Conservation (phyloP, 37 sponge, comb jelly and placozoan genomes). For the Theonella swinhoei region DNA sequence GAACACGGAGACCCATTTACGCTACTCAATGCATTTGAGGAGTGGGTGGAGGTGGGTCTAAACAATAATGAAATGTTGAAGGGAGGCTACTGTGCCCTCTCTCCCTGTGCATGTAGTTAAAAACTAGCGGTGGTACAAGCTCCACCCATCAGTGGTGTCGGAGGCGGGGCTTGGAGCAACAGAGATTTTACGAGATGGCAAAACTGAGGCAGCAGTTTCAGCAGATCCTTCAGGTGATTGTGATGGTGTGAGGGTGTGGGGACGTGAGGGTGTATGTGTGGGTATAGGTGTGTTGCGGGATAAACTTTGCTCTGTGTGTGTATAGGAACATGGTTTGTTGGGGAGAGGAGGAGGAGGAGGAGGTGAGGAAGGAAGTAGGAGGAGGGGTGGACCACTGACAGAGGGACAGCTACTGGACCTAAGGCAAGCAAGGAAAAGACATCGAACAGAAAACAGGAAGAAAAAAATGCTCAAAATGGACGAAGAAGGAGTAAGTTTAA, state of each 20-base stretch:
- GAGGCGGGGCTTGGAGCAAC: conserved; percentile 84
- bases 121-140: conserved; percentile 62
- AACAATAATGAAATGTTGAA: too few relatives aligned
- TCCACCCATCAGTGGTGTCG: conserved; percentile 81
- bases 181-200: conserved; percentile 93
- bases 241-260: too few relatives aligned
- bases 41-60: conserved; percentile 91
- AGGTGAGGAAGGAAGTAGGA: neutral
- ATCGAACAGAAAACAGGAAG: conserved; percentile 61
- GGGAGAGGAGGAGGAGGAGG: neutral
- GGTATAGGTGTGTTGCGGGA: neutral
- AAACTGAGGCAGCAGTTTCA: conserved; percentile 89
- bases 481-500: conserved; percentile 66
- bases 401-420: conserved; percentile 63
- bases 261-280: neutral
- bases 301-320: neutral
- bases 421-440: conserved; percentile 70
- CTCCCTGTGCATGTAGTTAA: conserved; percentile 49
- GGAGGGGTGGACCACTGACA: conserved; percentile 36
- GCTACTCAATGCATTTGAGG: conserved; percentile 87
- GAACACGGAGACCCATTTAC: conserved; percentile 91
- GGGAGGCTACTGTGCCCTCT: neutral
- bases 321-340: conserved; percentile 57
- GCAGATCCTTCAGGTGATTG: conserved; percentile 80
- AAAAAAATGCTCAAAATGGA: conserved; percentile 80